Evolutionary conservation across 1,140 invertebrate genomes (phyloP), one percentile per base, ranked within the genome.

Genomic region (Diabrotica undecimpunctata): DNA sequence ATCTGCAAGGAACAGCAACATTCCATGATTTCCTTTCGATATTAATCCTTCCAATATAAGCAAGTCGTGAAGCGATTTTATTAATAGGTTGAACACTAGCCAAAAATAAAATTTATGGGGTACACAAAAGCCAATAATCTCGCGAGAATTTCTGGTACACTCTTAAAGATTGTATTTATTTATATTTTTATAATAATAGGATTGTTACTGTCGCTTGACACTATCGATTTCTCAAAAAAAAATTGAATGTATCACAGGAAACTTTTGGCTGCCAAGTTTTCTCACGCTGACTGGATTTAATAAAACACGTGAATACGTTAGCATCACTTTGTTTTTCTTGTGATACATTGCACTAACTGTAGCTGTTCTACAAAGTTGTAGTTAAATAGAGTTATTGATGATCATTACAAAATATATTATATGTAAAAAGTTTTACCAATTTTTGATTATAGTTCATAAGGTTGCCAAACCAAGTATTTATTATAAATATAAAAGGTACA

Each of bases 111-210:
- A 46, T 46, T 46, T 46, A 46, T 46, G 41, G n/a, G 41, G 3
- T 46, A 46, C 41, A 46, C 41, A 46, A 46, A 46, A 46, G 41
- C 41, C 41, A 46, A 46, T 46, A 46, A 46, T 46, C 41, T n/a
- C 8, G n/a, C 8, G n/a, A 6, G 41, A 10, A 46, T 46, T 46
- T 46, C 41, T 46, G 41, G 41, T 46, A 46, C n/a, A 46, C 6
- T 46, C n/a, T 46, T n/a, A n/a, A 8, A n/a, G n/a, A 46, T 10
- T n/a, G 41, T 10, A 10, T n/a, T 46, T 6, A 46, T 46, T 46
- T 46, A 46, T 46, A 46, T 46, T 46, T 25, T 46, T 46, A 46
- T 46, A 46, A 46, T 46, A 46, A 46, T 6, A 46, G n/a, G 41
- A 46, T 10, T n/a, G n/a, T 46, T 46, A 46, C 41, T 46, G 2